Conservation (phyloP, 2,113 vertebrate species). For the Phyllopteryx taeniolatus region DNA sequence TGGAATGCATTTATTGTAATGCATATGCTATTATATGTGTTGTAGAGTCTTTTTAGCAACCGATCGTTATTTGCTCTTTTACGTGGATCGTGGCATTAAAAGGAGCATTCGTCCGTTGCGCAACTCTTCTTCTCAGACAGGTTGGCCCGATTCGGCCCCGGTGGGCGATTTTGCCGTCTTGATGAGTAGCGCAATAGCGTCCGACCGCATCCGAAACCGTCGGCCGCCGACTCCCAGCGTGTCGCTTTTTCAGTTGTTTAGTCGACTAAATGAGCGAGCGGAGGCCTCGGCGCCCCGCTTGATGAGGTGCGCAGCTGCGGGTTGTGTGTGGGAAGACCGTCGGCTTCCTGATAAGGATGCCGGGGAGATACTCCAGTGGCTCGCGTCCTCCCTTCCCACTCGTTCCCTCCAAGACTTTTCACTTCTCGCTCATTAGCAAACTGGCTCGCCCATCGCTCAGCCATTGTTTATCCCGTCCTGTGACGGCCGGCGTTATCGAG, state of each 20-base stretch:
- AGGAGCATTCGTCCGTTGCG: neutral
- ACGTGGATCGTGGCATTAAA: neutral
- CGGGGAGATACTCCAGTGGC: constrained; percentile 46
- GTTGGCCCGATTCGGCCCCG: neutral
- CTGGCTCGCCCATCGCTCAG: constrained; percentile 43
- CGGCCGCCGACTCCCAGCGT: neutral
- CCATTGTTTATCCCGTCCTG: constrained; percentile 58
- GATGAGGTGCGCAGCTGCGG: constrained; percentile 55
- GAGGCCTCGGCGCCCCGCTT: constrained; percentile 26
- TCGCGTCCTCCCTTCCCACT: constrained; percentile 51
- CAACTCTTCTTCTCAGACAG: neutral
- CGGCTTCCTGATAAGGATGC: constrained; percentile 54
- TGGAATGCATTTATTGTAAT: too few relatives aligned
- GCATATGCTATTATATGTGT: neutral
- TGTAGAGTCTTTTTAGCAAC: neutral
- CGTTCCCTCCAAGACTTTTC: constrained; percentile 38
- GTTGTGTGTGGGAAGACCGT: constrained; percentile 43
- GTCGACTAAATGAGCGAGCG: constrained; percentile 37
- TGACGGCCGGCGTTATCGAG: constrained; percentile 56
- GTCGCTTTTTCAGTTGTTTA: constrained; percentile 17
- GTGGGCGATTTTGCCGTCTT: neutral
- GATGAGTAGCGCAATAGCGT: neutral
- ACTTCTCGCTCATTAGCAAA: constrained; percentile 64
- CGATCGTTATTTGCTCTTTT: neutral
- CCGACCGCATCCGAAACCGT: neutral